Evolutionary conservation across 1,140 invertebrate species (phyloP), one percentile per base, ranked within the genome.

Genomic region (Odontomachus brunneus): DNA sequence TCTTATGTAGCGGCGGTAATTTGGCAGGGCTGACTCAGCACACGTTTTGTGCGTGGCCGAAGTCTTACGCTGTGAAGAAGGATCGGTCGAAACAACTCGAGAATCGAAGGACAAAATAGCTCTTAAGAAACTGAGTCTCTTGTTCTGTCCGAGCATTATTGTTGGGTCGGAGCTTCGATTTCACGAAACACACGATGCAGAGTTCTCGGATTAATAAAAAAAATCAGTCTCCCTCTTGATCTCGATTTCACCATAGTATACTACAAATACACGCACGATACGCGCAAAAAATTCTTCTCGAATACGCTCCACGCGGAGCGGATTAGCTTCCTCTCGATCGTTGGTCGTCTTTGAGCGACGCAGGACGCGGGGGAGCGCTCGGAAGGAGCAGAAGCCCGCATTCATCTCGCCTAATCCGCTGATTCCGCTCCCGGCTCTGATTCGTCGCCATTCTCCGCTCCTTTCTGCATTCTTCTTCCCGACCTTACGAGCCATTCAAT

Each of bases 381-480:
- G 60, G 67, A 69, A 69, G 63, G 69, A 73, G 44, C 55, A 15
- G 26, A 49, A 53, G 65, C 22, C 26, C 48, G 78, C 29, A 86
- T 87, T 87, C 80, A 86, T 62, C 59, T 33, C 44, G 48, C 66
- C 65, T 87, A 87, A 87, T 87, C 85, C 85, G 73, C 84, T 86
- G 85, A 87, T 87, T 86, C 48, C 78, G 85, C 72, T 82, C 57
- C 26, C 71, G 78, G 55, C 78, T 71, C 65, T 55, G 66, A 29
- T 80, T 80, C 65, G 75, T 38, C 69, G 65, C 75, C 75, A 80
- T 80, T 80, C 75, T 71, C 65, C 60, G 29, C 49, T 67, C 22
- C 14, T 24, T 26, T 49, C 63, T 57, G 33, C 51, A 11, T 55
- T 44, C 48, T 66, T 60, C 51, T 24, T 26, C 29, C 19, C 48